Base-by-base conservation (phyloP, 1,140 invertebrate species). In the Monochamus saltuarius region DNA sequence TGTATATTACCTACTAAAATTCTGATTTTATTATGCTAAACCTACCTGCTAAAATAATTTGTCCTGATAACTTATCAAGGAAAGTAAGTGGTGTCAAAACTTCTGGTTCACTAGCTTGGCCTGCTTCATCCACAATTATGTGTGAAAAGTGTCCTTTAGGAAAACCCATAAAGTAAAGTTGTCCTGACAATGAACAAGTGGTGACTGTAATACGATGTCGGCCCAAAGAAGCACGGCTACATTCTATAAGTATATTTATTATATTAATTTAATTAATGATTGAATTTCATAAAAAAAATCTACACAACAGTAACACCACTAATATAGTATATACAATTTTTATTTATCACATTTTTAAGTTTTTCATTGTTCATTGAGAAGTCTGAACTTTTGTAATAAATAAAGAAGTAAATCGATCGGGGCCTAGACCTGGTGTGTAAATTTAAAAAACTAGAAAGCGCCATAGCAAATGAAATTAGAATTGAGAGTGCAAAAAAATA, bases 81-180 rank as follows among this genome's bases (percentile, higher is more conserved):
- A 82, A 74, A 58, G 76, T 70, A 13, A 87, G 67, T 3, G 89
- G 85, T 69, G 94, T 86, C 59, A 94, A 72, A 8, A 84, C 79
- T 65, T 92, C 90, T 1, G 91, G 85, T 79, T 96, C 93, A 1
- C 82, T 86, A 1, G 87, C 85, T 72, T 94, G 91, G 8, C 90
- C 92, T 17, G 90, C 89, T 79, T 96, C 93, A 78, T 96, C 93
- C 51, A 95, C 84, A 71, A 96, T 89, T 47, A 93, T 80, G 75
- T 95, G 90, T 6, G 86, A 85, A 73, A 94, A 89, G 66, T 89
- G 82, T 13, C 83, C 80, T 36, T 78, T 77, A 4, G 71, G 58
- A 35, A 77, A 73, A 16, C 63, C 64, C 64, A 71, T 82, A 38
- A 81, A 82, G 60, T 87, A 83, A 3, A 97, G 75, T 35, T 82